Base-by-base conservation (phyloP, 2,888 invertebrate species). In the Beris chalybata region DNA sequence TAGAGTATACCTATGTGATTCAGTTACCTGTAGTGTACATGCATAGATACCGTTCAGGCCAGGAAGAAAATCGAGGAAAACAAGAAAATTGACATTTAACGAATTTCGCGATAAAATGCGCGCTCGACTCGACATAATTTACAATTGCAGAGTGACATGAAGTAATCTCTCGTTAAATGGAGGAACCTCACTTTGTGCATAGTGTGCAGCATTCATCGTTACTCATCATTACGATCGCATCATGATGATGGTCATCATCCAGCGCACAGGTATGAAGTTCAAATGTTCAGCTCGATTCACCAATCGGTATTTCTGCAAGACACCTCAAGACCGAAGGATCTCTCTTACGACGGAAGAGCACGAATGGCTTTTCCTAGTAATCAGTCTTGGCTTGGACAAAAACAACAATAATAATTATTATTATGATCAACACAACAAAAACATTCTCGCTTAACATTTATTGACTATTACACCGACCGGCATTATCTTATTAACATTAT, bases 31-130 rank as follows among this genome's bases (percentile, higher is more conserved):
- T 31, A 9, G 38, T 22, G 61, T 13, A 43, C 43, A 52, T 52
- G 31, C 50, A 48, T 44, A 48, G 1, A 44, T 22, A 48, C 50
- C 59, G 48, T 9, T 38, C n/a, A 32, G 30, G 61, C 7, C 7
- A 50, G 15, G 13, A 38, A 45, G 53, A 48, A 67, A 66, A 54
- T 44, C 58, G 58, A 57, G 58, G 53, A 64, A 64, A 64, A 59
- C 64, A 59, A 67, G 48, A 58, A 48, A 58, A 57, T 54, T 59
- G 58, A 58, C 64, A 64, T 64, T 67, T 67, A 64, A 67, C 64
- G 67, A 67, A 59, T 64, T 64, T 55, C n/a, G 29, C 22, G 64
- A 67, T 67, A 67, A 61, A 64, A 45, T 64, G 48, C 59, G 29
- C 53, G 54, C 45, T 59, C n/a, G 45, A 54, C 30, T 64, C 32